Percentiles rank a stretch among this genome's conserved stretches.
These are phyloP conservation scores for Perca fluviatilis DNA, from an alignment of 2,113 vertebrate genomes.

Conservation along the genomic window DNA sequence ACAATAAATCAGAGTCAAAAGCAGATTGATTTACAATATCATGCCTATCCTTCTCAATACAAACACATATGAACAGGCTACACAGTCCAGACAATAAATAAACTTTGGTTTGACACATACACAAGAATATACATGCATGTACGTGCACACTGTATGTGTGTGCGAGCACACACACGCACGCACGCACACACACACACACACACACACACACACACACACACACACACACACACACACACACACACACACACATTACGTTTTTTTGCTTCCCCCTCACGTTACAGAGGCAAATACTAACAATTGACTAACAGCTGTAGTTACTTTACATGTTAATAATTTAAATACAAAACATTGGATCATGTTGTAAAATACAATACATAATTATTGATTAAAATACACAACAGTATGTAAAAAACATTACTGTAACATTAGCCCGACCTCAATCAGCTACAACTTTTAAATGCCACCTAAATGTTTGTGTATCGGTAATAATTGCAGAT, in stretches of 20 bases:
- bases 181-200: not conserved
- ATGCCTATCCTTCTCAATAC: not conserved
- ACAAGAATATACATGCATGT: not conserved
- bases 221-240: too few relatives aligned
- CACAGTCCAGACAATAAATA: not conserved
- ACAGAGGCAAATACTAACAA: not conserved
- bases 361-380: too few relatives aligned
- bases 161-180: not conserved
- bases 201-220: not conserved
- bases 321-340: too few relatives aligned
- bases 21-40: not conserved
- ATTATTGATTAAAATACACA: too few relatives aligned
- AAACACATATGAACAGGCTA: not conserved
- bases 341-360: too few relatives aligned
- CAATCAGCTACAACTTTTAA: too few relatives aligned
- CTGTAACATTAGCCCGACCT: too few relatives aligned
- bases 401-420: too few relatives aligned
- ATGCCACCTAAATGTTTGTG: too few relatives aligned
- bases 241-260: too few relatives aligned
- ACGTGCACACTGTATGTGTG: not conserved
- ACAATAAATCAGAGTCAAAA: conserved; percentile 20
- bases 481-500: too few relatives aligned
- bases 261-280: not conserved
- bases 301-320: not conserved
- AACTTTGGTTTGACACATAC: not conserved